Percentiles rank a stretch among this genome's conserved stretches.
These are phyloP conservation scores for Congeria kusceri DNA, from an alignment of 2,888 invertebrate species.

Conservation along the genomic window DNA sequence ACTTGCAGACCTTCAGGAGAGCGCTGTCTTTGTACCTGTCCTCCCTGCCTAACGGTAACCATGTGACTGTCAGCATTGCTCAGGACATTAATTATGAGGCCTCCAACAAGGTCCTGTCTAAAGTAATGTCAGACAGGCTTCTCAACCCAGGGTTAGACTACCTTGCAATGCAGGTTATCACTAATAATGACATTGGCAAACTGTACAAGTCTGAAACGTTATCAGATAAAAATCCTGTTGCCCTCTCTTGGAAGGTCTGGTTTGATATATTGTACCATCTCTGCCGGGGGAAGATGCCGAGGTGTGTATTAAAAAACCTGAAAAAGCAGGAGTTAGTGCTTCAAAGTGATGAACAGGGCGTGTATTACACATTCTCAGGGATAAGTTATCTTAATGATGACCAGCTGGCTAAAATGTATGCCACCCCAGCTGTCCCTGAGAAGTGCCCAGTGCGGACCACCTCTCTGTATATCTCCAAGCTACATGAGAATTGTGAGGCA, in stretches of 20 bases:
- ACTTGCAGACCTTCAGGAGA: conserved; percentile 27
- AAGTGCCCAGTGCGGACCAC: conserved; percentile 51
- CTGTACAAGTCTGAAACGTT: conserved; percentile 37
- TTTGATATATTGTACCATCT: conserved; percentile 53
- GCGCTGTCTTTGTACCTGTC: conserved; percentile 34
- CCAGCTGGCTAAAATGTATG: conserved; percentile 42
- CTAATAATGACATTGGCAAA: conserved; percentile 30
- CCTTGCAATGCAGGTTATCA: conserved; percentile 15
- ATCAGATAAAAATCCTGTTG: conserved; percentile 39
- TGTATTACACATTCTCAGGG: conserved; percentile 39
- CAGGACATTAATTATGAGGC: conserved; percentile 26
- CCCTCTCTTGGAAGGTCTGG: conserved; percentile 51
- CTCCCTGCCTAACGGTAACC: conserved; percentile 6
- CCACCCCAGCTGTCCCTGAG: conserved; percentile 26
- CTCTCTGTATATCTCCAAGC: conserved; percentile 43
- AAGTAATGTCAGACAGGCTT: not conserved
- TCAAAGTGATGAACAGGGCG: conserved; percentile 46
- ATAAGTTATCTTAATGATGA: conserved; percentile 20
- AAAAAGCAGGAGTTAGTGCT: conserved; percentile 39
- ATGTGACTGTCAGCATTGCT: conserved; percentile 34
- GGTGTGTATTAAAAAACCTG: conserved; percentile 21
- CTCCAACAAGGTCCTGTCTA: conserved; percentile 31
- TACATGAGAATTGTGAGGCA: conserved; percentile 33
- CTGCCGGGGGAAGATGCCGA: conserved; percentile 22
- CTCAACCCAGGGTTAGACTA: not conserved